phyloP scores from a whole-genome alignment of 2,888 invertebrate species.

The Tetragonula carbonaria region DNA sequence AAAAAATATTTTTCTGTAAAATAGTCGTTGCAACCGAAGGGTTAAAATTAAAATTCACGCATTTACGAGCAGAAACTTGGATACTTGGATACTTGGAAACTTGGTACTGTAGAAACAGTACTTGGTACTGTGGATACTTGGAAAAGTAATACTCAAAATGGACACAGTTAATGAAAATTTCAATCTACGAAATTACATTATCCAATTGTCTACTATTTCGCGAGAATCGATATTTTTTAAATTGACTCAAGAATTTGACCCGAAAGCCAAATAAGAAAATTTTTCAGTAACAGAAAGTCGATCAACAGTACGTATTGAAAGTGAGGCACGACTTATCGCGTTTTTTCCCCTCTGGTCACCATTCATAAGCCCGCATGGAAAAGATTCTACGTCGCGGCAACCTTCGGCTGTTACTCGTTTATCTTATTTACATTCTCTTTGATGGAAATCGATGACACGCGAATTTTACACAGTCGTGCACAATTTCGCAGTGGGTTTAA shows the following conservation, averaged over 20 bases:
- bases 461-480: slow-evolving; percentile 43
- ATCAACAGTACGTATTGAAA: background rate
- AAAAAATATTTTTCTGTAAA: too few relatives aligned
- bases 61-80: background rate
- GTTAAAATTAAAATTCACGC: background rate
- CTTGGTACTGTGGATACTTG: background rate
- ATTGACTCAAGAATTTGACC: background rate
- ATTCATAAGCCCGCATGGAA: background rate
- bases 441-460: slow-evolving; percentile 14
- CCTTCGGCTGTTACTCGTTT: background rate
- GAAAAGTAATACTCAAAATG: background rate
- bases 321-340: fast-evolving
- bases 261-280: background rate
- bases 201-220: background rate
- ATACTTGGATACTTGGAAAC: background rate
- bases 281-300: background rate
- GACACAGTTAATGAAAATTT: background rate
- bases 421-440: slow-evolving; percentile 4
- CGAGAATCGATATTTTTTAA: background rate
- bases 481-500: slow-evolving; percentile 52
- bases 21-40: too few relatives aligned
- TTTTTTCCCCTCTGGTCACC: background rate
- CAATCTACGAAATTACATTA: background rate
- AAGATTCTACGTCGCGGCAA: background rate
- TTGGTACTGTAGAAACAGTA: too few relatives aligned